Percentiles rank a stretch among this genome's conserved stretches.
phyloP scores from a whole-genome alignment of 2,888 invertebrate species.

The Melanostoma mellinum region DNA sequence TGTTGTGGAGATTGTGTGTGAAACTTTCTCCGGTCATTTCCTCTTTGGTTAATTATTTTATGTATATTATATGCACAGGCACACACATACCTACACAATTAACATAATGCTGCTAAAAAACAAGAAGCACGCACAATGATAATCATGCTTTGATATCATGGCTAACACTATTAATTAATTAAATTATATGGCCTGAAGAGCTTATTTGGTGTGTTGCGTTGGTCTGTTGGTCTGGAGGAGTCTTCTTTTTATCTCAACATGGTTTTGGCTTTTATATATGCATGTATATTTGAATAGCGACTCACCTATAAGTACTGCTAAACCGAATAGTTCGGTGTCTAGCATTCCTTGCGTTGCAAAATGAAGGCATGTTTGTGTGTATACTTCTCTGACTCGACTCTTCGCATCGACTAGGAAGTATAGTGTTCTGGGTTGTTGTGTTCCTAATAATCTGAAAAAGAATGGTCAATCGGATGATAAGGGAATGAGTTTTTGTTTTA shows the following conservation, averaged over 20 bases:
- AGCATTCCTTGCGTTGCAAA: slow-evolving; percentile 91
- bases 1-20: slow-evolving; percentile 42
- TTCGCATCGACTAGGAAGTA: slow-evolving; percentile 87
- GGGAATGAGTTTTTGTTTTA: not conserved
- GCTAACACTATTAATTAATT: slow-evolving; percentile 60
- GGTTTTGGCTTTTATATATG: not conserved
- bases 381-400: slow-evolving; percentile 91
- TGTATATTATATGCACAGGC: slow-evolving; percentile 12
- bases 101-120: not conserved
- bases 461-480: slow-evolving; percentile 1
- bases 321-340: slow-evolving; percentile 91
- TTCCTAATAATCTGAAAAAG: slow-evolving; percentile 80
- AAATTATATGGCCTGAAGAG: slow-evolving; percentile 53
- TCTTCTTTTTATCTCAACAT: not conserved
- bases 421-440: slow-evolving; percentile 82
- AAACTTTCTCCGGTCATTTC: slow-evolving; percentile 70
- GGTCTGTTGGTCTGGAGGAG: not conserved
- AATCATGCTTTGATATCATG: slow-evolving; percentile 52
- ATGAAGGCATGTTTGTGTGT: slow-evolving; percentile 90
- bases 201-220: not conserved
- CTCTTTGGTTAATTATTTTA: slow-evolving; percentile 67
- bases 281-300: slow-evolving; percentile 68
- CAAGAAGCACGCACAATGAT: slow-evolving; percentile 54
- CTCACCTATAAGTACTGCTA: slow-evolving; percentile 91
- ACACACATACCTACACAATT: not conserved